These are phyloP conservation scores for Oedothorax gibbosus DNA, from an alignment of 1,140 invertebrate species.

Conservation along the genomic window DNA sequence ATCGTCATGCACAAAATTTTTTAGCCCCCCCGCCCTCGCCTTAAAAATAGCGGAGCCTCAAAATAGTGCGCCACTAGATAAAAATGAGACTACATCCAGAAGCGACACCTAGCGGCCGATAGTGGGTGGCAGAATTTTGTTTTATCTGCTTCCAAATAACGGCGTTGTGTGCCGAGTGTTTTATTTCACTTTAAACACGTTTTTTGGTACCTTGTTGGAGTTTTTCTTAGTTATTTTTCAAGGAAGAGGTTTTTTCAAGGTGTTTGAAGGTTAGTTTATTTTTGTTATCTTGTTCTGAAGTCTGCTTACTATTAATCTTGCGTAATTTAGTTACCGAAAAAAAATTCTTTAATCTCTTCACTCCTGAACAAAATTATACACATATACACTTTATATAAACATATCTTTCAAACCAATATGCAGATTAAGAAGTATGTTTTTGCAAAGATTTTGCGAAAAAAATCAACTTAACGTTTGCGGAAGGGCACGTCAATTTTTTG, in stretches of 20 bases:
- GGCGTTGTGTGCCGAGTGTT: not conserved
- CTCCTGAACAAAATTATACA: too few species aligned
- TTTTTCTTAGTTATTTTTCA: not conserved
- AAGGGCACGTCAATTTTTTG: too few species aligned
- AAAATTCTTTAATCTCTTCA: too few species aligned
- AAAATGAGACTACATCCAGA: conserved; percentile 25
- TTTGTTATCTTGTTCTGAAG: too few species aligned
- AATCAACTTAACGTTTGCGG: too few species aligned
- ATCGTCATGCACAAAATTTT: not conserved
- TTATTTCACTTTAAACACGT: not conserved
- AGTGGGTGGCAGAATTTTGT: conserved; percentile 21
- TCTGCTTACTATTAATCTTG: too few species aligned
- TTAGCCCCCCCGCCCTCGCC: not conserved
- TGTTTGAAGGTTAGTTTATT: conserved; percentile 1
- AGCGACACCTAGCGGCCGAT: conserved; percentile 37
- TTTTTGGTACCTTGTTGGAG: not conserved
- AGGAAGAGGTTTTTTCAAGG: conserved; percentile 1
- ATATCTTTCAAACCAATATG: too few species aligned
- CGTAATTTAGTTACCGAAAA: too few species aligned
- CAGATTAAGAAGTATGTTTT: too few species aligned
- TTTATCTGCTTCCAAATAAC: not conserved
- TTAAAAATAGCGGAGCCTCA: conserved; percentile 34
- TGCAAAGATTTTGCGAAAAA: too few species aligned
- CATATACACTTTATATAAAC: too few species aligned
- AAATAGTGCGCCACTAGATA: conserved; percentile 8